A percentile compares a stretch with the other conserved stretches of the same genome.
Evolutionary conservation across 92 coral and sea anemone species (phyloP).

Genomic region (Isaurus tuberculatus): DNA sequence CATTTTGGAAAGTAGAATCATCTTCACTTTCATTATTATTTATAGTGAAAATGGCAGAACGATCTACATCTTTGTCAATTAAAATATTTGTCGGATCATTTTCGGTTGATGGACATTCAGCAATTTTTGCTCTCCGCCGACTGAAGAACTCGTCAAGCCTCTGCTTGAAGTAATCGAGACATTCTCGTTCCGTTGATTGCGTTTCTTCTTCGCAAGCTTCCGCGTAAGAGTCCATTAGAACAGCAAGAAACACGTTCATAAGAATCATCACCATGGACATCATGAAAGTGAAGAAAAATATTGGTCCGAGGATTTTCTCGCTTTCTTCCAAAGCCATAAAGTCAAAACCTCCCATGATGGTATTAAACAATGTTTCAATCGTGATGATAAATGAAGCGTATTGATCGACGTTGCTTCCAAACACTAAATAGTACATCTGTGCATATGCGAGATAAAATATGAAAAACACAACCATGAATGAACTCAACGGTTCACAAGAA

Average conservation of each 20-base stretch:
- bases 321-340: slow-evolving; percentile 69
- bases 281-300: slow-evolving; percentile 87
- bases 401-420: slow-evolving; percentile 70
- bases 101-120: background rate
- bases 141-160: slow-evolving; percentile 7
- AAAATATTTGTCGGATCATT: background rate
- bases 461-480: slow-evolving; percentile 78
- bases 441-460: slow-evolving; percentile 81
- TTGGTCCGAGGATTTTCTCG: slow-evolving; percentile 79
- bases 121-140: slow-evolving; percentile 6
- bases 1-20: background rate
- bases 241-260: slow-evolving; percentile 84
- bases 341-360: slow-evolving; percentile 89
- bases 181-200: slow-evolving; percentile 72
- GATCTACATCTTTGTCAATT: background rate
- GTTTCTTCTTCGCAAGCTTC: slow-evolving; percentile 83
- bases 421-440: slow-evolving; percentile 67
- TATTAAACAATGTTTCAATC: slow-evolving; percentile 73
- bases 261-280: slow-evolving; percentile 89
- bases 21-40: background rate
- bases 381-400: slow-evolving; percentile 76
- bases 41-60: background rate
- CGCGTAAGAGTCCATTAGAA: slow-evolving; percentile 88
- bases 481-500: slow-evolving; percentile 76
- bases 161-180: slow-evolving; percentile 63